These are phyloP conservation scores for Tokudaia muenninki DNA, from an alignment of 2,797 vertebrate species.

Conservation along the genomic window DNA sequence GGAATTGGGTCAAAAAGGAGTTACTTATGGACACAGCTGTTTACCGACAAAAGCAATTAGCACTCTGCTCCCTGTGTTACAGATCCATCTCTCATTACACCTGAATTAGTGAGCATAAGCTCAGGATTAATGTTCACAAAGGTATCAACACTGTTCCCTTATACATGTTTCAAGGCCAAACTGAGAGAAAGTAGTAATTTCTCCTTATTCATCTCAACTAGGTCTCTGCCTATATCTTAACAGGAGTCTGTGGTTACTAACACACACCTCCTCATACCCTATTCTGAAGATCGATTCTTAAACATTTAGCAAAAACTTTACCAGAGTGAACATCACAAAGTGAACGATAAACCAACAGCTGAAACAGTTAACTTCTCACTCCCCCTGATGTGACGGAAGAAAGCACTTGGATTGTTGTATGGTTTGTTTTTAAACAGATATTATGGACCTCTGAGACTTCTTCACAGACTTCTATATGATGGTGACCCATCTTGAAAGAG, in stretches of 20 bases:
- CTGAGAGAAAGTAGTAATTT: background rate
- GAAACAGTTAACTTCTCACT: conserved; percentile 48
- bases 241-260: background rate
- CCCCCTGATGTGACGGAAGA: background rate
- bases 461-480: background rate
- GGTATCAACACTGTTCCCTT: conserved; percentile 29
- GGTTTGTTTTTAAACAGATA: background rate
- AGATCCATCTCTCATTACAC: conserved; percentile 47
- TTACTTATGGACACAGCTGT: conserved; percentile 76
- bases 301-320: conserved; percentile 65
- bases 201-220: background rate
- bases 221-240: background rate
- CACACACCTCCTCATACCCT: background rate
- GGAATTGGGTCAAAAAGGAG: conserved; percentile 80
- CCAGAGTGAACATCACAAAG: conserved; percentile 45
- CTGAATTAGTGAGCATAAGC: conserved; percentile 3
- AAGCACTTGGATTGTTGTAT: background rate
- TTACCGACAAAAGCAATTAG: conserved; percentile 74
- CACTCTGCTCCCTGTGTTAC: conserved; percentile 64
- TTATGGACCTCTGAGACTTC: conserved; percentile 17
- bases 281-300: conserved; percentile 2
- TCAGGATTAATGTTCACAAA: conserved; percentile 20
- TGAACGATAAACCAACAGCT: background rate
- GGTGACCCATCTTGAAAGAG: background rate
- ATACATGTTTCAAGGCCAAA: conserved; percentile 15